Conservation (phyloP, 2,797 vertebrate species). For the Pseudotriccus pelzelni region DNA sequence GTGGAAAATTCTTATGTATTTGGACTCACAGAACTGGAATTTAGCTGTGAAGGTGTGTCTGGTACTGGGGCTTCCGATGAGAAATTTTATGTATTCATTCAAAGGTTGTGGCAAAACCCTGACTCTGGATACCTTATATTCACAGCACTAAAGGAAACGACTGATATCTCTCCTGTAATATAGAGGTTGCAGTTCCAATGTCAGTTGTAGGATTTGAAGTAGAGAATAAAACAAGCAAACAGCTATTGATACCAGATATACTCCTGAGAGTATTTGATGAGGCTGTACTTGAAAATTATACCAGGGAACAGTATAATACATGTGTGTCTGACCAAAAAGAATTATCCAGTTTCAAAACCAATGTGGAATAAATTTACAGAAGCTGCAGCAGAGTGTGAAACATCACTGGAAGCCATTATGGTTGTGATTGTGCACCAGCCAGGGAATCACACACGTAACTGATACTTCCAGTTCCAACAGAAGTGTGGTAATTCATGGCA, state of each 20-base stretch:
- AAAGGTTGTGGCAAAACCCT: background rate
- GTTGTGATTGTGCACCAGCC: background rate
- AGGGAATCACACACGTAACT: background rate
- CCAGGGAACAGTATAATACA: background rate
- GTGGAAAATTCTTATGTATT: background rate
- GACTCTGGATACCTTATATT: background rate
- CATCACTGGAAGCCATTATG: background rate
- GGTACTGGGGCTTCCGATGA: background rate
- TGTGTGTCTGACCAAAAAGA: background rate
- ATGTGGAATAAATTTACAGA: background rate
- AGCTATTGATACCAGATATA: background rate
- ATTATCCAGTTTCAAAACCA: background rate
- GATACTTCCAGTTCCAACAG: background rate
- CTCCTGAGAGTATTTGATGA: background rate
- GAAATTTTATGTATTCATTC: background rate
- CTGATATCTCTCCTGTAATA: background rate
- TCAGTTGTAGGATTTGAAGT: background rate
- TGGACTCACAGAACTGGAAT: background rate
- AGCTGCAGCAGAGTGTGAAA: background rate
- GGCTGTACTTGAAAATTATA: background rate
- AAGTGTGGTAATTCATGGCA: background rate
- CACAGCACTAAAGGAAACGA: background rate
- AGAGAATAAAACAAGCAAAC: background rate
- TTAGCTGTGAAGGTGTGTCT: background rate
- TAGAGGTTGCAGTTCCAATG: background rate